Evolutionary conservation across 2,113 vertebrate species (phyloP), one percentile per base, ranked within the genome.

Genomic region (Sebastes schlegelii): DNA sequence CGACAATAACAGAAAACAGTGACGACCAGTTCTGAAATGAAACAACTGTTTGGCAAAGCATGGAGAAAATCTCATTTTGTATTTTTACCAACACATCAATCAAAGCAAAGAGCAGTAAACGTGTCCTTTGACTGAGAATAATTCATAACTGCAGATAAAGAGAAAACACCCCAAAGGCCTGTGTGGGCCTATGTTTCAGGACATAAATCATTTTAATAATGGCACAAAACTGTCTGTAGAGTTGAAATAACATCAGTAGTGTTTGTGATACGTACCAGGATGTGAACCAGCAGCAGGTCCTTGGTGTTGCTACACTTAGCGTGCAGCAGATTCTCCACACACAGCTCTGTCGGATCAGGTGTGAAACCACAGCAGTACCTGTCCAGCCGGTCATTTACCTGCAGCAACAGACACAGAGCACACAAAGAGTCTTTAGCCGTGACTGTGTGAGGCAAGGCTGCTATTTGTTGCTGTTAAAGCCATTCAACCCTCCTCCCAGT

Each of bases 371-470:
- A 99, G 93, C 98, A 99, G 88, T 96, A 96, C 62, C 98, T 95
- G 90, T 99, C 98, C 82, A 99, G 93, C 26, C 97, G 96, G 90
- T 99, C 98, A 0, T 97, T 96, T 4, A 99, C 96, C 98, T 99
- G 86, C 0, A 71, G 13, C 19, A 83, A 72, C 21, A 87, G 2
- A 85, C 43, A 70, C 7, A 51, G 9, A 61, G 8, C 55, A 75
- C 10, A 40, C 48, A 46, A 5, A 5, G 1, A 60, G 62, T 21
- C 26, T 34, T 34, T 4, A 42, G 52, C 51, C 17, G 14, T 40
- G 49, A 48, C 17, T 48, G 2, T 11, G n/a, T 42, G 45, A 64
- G 26, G 26, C 1, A n/a, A 19, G 8, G 17, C 54, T 55, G 11
- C 46, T 48, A 11, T 11, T 48, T 48, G 48, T 26, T 26, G 26